Evolutionary conservation across 2,113 vertebrate genomes (phyloP).

Genomic region (Ovis canadensis): DNA sequence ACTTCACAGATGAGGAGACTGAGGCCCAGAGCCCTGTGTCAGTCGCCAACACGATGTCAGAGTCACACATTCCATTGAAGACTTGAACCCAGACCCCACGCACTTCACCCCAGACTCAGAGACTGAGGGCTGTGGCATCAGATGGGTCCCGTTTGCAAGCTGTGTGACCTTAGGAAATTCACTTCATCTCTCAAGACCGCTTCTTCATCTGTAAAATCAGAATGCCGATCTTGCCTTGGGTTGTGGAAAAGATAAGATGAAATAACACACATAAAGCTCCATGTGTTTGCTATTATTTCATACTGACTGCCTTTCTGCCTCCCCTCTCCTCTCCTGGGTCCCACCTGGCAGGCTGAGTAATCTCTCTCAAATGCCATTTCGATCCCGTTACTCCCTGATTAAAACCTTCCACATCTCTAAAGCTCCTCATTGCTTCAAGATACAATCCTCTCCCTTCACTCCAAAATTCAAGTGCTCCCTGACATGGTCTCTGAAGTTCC

Average conservation of each 20-base stretch:
- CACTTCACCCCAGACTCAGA: background rate
- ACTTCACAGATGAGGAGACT: background rate
- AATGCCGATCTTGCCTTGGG: background rate
- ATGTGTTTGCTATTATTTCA: rapidly evolving
- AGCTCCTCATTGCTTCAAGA: background rate
- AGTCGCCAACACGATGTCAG: background rate
- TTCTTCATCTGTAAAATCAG: background rate
- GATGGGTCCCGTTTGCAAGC: rapidly evolving
- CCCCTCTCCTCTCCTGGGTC: background rate
- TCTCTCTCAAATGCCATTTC: background rate
- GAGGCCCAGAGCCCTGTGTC: background rate
- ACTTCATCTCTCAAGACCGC: background rate
- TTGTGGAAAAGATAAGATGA: background rate
- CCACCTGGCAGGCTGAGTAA: background rate
- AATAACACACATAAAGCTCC: no score
- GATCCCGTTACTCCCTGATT: background rate
- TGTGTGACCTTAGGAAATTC: background rate
- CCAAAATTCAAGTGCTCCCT: background rate
- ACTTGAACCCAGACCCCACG: background rate
- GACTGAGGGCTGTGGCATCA: background rate
- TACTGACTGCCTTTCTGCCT: background rate
- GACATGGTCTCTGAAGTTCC: background rate
- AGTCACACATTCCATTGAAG: background rate
- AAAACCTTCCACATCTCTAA: background rate
- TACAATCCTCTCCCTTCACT: background rate